Conservation (phyloP, 30 jellyfish, hydroid and myxozoan genomes). For the Turritopsis dohrnii region DNA sequence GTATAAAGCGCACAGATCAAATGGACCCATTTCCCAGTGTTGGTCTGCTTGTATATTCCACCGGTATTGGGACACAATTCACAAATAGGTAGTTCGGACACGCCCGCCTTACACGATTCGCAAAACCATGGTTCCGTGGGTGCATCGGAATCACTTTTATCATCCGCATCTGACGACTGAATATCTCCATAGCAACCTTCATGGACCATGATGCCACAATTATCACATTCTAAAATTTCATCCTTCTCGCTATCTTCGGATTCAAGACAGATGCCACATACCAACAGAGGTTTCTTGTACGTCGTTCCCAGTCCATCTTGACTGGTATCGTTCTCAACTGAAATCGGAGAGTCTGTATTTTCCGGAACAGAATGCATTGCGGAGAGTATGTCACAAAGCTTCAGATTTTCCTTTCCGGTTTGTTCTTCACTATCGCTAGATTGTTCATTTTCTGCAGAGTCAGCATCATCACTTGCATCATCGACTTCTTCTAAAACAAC, state of each 20-base stretch:
- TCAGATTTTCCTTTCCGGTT: slow-evolving; percentile 21
- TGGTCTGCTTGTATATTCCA: slow-evolving; percentile 81
- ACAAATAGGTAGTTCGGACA: slow-evolving; percentile 41
- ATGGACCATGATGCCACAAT: slow-evolving; percentile 89
- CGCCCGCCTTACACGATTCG: slow-evolving; percentile 92
- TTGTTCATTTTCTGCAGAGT: slow-evolving; percentile 30
- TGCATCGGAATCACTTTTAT: slow-evolving; percentile 73
- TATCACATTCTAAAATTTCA: slow-evolving; percentile 88
- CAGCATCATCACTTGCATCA: slow-evolving; percentile 42
- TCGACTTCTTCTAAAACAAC: slow-evolving; percentile 40
- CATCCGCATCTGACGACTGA: slow-evolving; percentile 42
- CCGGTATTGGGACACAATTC: slow-evolving; percentile 93
- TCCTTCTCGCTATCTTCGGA: slow-evolving; percentile 74
- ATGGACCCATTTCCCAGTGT: slow-evolving; percentile 92
- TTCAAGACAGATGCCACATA: slow-evolving; percentile 88
- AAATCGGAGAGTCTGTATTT: not conserved
- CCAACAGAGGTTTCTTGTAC: slow-evolving; percentile 25
- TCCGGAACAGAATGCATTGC: not conserved
- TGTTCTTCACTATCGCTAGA: slow-evolving; percentile 27
- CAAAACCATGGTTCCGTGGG: slow-evolving; percentile 98
- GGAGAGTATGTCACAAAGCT: not conserved
- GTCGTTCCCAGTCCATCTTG: not conserved
- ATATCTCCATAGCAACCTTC: slow-evolving; percentile 98
- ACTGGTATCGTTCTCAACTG: not conserved
- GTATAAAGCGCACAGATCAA: slow-evolving; percentile 89